These are phyloP conservation scores for Phylloscopus whistleri DNA, from an alignment of 2,113 vertebrate species.

Conservation along the genomic window DNA sequence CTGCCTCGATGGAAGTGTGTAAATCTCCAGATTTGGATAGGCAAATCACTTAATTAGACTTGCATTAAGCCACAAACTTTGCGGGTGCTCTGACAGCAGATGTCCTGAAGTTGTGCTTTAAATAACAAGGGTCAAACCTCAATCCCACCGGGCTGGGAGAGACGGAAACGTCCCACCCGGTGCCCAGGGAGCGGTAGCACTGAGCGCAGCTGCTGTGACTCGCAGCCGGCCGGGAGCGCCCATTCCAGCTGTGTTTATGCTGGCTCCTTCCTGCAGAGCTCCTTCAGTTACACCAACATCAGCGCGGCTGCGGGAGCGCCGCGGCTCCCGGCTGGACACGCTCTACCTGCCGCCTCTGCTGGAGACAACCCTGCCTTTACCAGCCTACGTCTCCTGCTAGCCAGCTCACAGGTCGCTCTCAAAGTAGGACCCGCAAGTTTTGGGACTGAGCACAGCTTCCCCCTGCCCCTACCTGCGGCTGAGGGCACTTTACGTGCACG, in stretches of 20 bases:
- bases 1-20: conserved; percentile 16
- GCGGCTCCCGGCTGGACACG: background rate
- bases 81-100: conserved; percentile 7
- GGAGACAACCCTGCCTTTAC: background rate
- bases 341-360: background rate
- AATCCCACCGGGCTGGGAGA: background rate
- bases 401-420: background rate
- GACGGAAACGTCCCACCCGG: background rate
- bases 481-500: accelerated
- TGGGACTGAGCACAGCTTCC: background rate
- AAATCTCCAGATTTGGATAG: conserved; percentile 38
- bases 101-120: background rate
- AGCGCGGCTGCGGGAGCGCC: background rate
- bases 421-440: background rate
- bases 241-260: conserved; percentile 48
- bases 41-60: conserved; percentile 40
- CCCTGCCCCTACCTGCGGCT: background rate
- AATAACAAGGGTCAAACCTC: conserved; percentile 4
- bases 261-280: conserved; percentile 31
- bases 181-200: conserved; percentile 15
- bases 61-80: conserved; percentile 38
- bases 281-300: background rate
- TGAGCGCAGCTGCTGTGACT: background rate
- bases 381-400: accelerated
- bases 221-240: background rate